phyloP scores from a whole-genome alignment of 1,140 invertebrate genomes.

The Drosophila prosaltans region DNA sequence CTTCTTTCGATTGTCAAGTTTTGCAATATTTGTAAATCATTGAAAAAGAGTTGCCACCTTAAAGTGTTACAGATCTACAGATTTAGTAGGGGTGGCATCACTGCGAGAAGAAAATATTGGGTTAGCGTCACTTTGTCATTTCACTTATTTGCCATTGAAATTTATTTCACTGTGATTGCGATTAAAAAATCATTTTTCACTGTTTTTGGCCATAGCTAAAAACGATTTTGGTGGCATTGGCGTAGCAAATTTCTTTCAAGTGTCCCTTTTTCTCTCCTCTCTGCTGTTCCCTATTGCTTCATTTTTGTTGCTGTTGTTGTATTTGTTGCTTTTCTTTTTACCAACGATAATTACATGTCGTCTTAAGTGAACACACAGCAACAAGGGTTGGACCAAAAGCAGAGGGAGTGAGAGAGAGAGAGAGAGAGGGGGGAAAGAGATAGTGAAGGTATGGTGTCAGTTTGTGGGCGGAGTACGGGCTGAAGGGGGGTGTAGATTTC shows the following conservation, averaged over 20 bases:
- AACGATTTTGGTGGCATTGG: slow-evolving; percentile 32
- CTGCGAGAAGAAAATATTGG: no score
- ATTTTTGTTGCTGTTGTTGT: not conserved
- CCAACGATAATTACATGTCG: slow-evolving; percentile 78
- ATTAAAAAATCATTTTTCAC: not conserved
- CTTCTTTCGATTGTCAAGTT: no score
- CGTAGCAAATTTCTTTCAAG: slow-evolving; percentile 15
- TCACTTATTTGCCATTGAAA: no score
- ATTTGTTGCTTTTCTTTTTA: slow-evolving; percentile 19
- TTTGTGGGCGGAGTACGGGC: not conserved
- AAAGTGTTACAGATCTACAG: no score
- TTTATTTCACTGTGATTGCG: not conserved
- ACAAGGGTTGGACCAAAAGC: not conserved
- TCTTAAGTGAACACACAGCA: slow-evolving; percentile 55
- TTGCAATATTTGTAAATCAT: no score
- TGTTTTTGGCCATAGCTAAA: not conserved
- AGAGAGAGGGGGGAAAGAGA: not conserved
- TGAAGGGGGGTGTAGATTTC: slow-evolving; percentile 18
- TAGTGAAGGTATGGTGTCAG: no score
- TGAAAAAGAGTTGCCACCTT: no score
- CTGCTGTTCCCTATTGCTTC: not conserved
- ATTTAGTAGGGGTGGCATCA: no score
- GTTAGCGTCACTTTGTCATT: no score
- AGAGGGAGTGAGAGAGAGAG: not conserved
- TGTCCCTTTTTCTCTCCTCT: not conserved